phyloP scores from a whole-genome alignment of 2,888 invertebrate genomes.

The Lasius platythorax region DNA sequence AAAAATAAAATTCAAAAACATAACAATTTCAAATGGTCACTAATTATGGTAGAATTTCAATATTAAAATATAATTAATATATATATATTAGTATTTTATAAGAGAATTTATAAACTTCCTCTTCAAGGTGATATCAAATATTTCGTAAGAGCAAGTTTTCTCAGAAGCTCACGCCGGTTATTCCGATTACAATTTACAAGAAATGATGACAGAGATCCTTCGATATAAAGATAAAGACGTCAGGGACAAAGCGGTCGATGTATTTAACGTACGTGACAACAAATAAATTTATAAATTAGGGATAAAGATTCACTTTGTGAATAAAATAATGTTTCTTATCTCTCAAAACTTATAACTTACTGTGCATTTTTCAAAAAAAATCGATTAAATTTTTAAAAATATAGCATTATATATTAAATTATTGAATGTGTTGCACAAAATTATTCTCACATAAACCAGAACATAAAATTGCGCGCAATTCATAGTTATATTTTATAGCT shows the following conservation, averaged over 20 bases:
- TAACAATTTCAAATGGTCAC: background rate
- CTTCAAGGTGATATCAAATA: background rate
- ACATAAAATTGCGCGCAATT: background rate
- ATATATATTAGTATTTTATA: background rate
- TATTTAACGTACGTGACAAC: background rate
- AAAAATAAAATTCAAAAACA: background rate
- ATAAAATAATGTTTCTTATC: background rate
- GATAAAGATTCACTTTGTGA: background rate
- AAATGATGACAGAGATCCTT: background rate
- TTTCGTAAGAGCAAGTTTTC: background rate
- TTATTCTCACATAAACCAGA: background rate
- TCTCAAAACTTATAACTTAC: background rate
- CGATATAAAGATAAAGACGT: background rate
- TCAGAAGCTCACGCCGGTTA: background rate
- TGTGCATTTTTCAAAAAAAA: background rate
- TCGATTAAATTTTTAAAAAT: background rate
- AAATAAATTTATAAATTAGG: background rate
- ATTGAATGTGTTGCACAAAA: background rate
- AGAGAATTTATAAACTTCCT: background rate
- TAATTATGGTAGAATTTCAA: background rate
- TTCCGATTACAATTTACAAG: background rate
- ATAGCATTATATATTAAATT: slow-evolving; percentile 1
- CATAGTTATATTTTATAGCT: background rate
- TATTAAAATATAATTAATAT: background rate
- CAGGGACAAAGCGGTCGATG: background rate